Conservation (phyloP, 2,113 vertebrate genomes). For the Peromyscus californicus region DNA sequence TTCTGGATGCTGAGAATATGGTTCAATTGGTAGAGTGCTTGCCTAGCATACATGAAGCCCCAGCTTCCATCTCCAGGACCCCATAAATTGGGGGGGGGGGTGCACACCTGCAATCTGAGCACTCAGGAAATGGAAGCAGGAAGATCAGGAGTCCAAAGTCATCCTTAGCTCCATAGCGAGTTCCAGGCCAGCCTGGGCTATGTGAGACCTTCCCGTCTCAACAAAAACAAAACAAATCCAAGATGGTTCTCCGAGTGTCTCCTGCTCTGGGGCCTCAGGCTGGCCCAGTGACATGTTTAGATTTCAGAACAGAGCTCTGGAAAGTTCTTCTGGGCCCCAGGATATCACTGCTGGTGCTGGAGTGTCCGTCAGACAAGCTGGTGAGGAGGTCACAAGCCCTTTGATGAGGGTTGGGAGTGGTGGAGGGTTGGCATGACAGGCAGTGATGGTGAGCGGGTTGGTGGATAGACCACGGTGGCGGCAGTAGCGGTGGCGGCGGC, state of each 20-base stretch:
- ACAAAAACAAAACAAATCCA: not conserved
- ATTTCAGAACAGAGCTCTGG: slow-evolving; percentile 36
- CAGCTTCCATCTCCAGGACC: not conserved
- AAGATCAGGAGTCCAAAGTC: not conserved
- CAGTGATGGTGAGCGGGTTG: slow-evolving; percentile 20
- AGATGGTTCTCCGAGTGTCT: not conserved
- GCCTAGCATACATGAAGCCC: not conserved
- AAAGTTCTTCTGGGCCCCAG: slow-evolving; percentile 36
- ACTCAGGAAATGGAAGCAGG: not conserved
- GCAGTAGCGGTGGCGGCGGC: fast-evolving
- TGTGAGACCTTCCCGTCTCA: not conserved
- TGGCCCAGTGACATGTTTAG: slow-evolving; percentile 22
- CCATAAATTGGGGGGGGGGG: not conserved
- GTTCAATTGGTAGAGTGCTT: not conserved
- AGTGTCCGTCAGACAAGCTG: slow-evolving; percentile 62
- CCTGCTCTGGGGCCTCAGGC: not conserved
- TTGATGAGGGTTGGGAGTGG: slow-evolving; percentile 36
- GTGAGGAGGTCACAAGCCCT: not conserved
- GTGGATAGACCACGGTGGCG: not conserved
- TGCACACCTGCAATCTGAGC: not conserved
- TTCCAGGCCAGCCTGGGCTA: slow-evolving; percentile 19
- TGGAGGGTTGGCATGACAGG: slow-evolving; percentile 44
- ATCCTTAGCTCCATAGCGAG: not conserved
- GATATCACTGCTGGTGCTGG: slow-evolving; percentile 28
- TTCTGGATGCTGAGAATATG: not conserved